Evolutionary conservation across 2,797 vertebrate species (phyloP).

Genomic region (Sebastes ruberrimus): DNA sequence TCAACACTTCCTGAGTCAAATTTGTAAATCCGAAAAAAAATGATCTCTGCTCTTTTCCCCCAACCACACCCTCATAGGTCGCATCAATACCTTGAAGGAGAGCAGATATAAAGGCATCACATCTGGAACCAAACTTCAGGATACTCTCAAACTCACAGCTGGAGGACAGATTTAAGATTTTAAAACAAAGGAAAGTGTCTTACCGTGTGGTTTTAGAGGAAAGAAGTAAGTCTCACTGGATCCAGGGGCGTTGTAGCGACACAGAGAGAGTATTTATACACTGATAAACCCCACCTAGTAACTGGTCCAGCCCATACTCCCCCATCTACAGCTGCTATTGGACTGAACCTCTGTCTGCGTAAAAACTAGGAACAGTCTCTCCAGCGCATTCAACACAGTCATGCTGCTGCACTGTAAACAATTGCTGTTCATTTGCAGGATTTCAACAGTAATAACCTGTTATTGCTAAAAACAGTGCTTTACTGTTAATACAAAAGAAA

Average conservation of each 20-base stretch:
- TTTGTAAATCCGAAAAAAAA: not conserved
- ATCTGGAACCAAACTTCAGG: not conserved
- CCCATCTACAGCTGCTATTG: constrained; percentile 26
- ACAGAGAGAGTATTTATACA: constrained; percentile 64
- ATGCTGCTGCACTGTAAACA: not conserved
- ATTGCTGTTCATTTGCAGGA: too few species aligned
- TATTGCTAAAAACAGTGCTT: too few species aligned
- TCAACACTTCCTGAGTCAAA: not conserved
- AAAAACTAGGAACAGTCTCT: not conserved
- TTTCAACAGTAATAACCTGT: too few species aligned
- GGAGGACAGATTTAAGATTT: not conserved
- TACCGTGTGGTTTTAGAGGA: constrained; percentile 43
- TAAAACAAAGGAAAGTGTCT: constrained; percentile 9
- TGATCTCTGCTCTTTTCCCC: not conserved
- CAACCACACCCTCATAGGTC: constrained; percentile 56
- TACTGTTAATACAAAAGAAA: too few species aligned
- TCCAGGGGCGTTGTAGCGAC: constrained; percentile 27
- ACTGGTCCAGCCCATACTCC: constrained; percentile 45
- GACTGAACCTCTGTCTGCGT: constrained; percentile 32
- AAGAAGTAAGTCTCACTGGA: constrained; percentile 21
- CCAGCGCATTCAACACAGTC: not conserved
- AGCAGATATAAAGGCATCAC: accelerated
- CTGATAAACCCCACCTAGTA: constrained; percentile 72
- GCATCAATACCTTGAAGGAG: not conserved
- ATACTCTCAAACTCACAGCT: not conserved